Evolutionary conservation across 1,140 invertebrate species (phyloP).

Genomic region (Schlechtendalia chinensis): DNA sequence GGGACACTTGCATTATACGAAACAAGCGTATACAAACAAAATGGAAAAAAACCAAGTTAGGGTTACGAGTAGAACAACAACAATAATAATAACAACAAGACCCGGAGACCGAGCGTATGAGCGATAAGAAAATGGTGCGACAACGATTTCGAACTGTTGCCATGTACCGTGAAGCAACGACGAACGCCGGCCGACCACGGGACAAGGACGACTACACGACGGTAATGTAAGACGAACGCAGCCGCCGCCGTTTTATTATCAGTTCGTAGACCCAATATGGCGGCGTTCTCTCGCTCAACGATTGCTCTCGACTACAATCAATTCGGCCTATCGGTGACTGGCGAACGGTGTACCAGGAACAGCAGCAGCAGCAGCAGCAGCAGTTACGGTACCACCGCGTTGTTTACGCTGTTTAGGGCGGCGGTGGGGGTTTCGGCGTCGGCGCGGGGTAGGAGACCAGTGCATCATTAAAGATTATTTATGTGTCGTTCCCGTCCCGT

Average conservation of each 20-base stretch:
- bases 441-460: not conserved
- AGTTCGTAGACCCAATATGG: constrained; percentile 12
- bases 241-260: not conserved
- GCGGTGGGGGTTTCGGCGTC: not conserved
- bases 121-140: too few species aligned
- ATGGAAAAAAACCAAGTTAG: too few species aligned
- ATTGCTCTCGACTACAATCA: constrained; percentile 27
- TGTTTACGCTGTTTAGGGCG: not conserved
- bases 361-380: not conserved
- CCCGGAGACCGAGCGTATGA: too few species aligned
- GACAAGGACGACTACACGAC: too few species aligned
- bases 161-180: too few species aligned
- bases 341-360: not conserved
- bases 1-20: too few species aligned
- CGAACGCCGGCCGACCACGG: not conserved
- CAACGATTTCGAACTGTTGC: too few species aligned
- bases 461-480: constrained; percentile 41
- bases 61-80: too few species aligned
- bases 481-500: constrained; percentile 21
- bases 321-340: constrained; percentile 13
- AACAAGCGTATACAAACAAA: too few species aligned
- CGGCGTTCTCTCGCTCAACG: not conserved
- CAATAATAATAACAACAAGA: too few species aligned
- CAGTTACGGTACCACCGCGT: too few species aligned
- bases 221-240: too few species aligned